Conservation (phyloP, 2,888 invertebrate genomes). For the Andrena chrysosceles region DNA sequence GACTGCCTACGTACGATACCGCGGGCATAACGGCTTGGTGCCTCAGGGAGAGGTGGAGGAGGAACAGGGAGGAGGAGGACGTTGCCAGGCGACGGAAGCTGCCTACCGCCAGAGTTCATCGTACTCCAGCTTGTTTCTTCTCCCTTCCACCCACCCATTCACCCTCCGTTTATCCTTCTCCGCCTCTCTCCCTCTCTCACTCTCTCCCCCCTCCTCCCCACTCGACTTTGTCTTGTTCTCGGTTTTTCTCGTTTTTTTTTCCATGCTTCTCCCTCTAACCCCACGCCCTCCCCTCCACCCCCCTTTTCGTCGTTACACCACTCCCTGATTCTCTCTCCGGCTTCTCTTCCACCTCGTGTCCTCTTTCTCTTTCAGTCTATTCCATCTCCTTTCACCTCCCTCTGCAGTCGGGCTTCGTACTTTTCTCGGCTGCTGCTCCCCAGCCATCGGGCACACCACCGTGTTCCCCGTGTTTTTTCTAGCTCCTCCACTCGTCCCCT, state of each 20-base stretch:
- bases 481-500: background rate
- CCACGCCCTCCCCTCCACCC: constrained; percentile 2
- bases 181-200: constrained; percentile 60
- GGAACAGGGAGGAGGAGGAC: constrained; percentile 85
- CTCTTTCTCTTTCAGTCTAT: constrained; percentile 25
- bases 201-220: constrained; percentile 43
- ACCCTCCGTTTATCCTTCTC: constrained; percentile 63
- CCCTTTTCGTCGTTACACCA: constrained; percentile 27
- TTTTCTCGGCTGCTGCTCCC: constrained; percentile 18
- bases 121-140: constrained; percentile 82
- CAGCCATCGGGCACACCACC: background rate
- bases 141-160: constrained; percentile 83
- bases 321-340: constrained; percentile 52
- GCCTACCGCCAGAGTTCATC: constrained; percentile 85
- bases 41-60: constrained; percentile 46
- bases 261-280: constrained; percentile 1
- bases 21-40: constrained; percentile 53
- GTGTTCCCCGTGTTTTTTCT: background rate
- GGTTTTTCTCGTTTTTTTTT: background rate
- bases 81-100: constrained; percentile 85
- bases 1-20: constrained; percentile 61
- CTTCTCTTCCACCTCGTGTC: constrained; percentile 46
- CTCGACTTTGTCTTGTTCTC: constrained; percentile 41
- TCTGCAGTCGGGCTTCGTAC: constrained; percentile 6
- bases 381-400: constrained; percentile 15